A percentile compares a stretch with the other conserved stretches of the same genome.
These are phyloP conservation scores for Symphodus melops DNA, from an alignment of 2,113 vertebrate species.

Conservation along the genomic window DNA sequence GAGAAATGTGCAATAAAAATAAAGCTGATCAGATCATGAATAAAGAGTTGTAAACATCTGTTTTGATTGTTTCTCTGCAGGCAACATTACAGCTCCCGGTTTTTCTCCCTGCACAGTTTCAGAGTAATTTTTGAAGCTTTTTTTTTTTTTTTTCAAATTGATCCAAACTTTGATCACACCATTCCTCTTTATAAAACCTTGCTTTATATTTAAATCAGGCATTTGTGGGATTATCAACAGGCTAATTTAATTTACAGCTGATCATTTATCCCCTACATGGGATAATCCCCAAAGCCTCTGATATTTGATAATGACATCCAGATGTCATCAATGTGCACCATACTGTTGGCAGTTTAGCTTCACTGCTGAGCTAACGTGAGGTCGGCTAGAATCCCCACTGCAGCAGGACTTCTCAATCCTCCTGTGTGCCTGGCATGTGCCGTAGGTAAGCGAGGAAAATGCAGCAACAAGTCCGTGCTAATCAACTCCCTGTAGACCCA, in stretches of 20 bases:
- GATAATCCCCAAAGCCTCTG: constrained; percentile 10
- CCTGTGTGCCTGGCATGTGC: constrained; percentile 51
- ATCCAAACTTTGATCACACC: neutral
- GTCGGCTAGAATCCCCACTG: constrained; percentile 30
- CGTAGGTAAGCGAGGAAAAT: constrained; percentile 46
- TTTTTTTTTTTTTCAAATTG: no score
- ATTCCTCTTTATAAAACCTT: neutral
- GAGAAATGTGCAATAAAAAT: no score
- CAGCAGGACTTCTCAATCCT: constrained; percentile 45
- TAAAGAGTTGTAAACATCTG: no score
- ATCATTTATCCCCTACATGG: constrained; percentile 10
- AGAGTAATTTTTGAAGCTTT: no score
- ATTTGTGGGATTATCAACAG: neutral
- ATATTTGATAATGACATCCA: constrained; percentile 38
- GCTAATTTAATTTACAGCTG: constrained; percentile 3
- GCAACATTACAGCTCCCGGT: no score
- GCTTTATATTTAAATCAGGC: neutral
- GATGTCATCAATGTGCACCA: constrained; percentile 40
- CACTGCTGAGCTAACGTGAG: constrained; percentile 60
- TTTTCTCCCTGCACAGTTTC: no score
- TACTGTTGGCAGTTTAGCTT: constrained; percentile 38
- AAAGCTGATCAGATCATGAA: no score
- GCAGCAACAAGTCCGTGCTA: constrained; percentile 66
- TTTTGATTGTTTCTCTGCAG: no score
- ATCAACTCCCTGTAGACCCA: constrained; percentile 70